Evolutionary conservation across 1,140 invertebrate genomes (phyloP).

Genomic region (Thaumetopoea pityocampa): DNA sequence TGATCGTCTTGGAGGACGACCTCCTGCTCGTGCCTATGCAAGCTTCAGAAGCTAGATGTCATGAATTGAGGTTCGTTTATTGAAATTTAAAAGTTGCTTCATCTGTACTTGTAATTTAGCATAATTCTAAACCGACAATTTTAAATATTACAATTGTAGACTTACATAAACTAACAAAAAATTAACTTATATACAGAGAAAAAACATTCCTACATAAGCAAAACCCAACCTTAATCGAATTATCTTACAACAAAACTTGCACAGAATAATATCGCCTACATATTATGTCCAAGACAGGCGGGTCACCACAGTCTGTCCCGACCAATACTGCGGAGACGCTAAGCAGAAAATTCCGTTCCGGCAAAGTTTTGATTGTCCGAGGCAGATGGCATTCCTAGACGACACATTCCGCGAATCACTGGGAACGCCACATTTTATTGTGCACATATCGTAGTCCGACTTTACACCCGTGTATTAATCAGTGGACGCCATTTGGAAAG

Average conservation of each 20-base stretch:
- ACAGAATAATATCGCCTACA: too few species aligned
- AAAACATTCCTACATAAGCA: too few species aligned
- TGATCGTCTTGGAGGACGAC: too few species aligned
- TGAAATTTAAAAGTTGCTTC: too few species aligned
- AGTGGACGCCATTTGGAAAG: neutral
- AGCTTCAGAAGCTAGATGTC: too few species aligned
- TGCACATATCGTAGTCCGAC: slow-evolving; percentile 54
- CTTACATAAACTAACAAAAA: too few species aligned
- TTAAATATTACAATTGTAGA: too few species aligned
- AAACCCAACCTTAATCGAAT: neutral
- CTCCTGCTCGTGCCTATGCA: too few species aligned
- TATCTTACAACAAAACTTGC: slow-evolving; percentile 11
- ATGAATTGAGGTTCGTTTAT: too few species aligned
- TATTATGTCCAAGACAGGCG: slow-evolving; percentile 20
- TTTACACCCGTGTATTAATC: slow-evolving; percentile 48
- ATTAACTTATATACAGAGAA: too few species aligned
- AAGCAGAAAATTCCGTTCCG: slow-evolving; percentile 66
- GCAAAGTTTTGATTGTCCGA: slow-evolving; percentile 68
- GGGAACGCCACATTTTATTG: slow-evolving; percentile 55
- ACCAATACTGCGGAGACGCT: slow-evolving; percentile 53
- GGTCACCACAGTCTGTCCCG: slow-evolving; percentile 52
- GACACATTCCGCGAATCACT: slow-evolving; percentile 55
- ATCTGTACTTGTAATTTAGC: too few species aligned
- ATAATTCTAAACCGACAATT: too few species aligned
- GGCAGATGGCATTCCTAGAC: slow-evolving; percentile 65